phyloP scores from a whole-genome alignment of 2,888 invertebrate species.

The Latheticus oryzae region DNA sequence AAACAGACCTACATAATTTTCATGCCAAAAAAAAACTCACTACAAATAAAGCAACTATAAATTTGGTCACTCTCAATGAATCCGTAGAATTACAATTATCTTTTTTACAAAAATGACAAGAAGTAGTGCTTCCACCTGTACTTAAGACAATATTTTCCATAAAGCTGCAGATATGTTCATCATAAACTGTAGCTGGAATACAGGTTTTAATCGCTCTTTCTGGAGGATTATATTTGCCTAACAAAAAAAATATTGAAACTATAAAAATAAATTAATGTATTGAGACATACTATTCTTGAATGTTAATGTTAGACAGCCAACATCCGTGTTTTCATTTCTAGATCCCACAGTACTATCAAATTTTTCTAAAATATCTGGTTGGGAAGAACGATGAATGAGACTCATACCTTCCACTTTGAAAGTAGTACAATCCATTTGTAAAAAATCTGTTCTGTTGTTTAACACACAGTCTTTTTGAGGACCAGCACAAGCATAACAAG shows the following conservation, averaged over 20 bases:
- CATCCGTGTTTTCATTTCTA: neutral
- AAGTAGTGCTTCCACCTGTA: neutral
- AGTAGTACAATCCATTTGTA: slow-evolving; percentile 14
- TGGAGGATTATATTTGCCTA: neutral
- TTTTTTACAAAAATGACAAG: slow-evolving; percentile 12
- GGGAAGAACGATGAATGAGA: neutral
- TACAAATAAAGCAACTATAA: too few species aligned
- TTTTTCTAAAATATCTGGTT: slow-evolving; percentile 8
- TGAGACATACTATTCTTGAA: slow-evolving; percentile 5
- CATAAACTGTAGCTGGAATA: neutral
- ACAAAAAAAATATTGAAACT: slow-evolving; percentile 2
- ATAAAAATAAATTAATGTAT: neutral
- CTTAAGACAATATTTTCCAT: slow-evolving; percentile 1
- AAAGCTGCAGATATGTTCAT: slow-evolving; percentile 8
- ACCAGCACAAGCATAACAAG: slow-evolving; percentile 21
- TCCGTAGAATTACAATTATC: slow-evolving; percentile 20
- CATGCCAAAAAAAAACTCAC: too few species aligned
- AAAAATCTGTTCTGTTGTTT: slow-evolving; percentile 11
- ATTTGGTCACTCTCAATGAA: too few species aligned
- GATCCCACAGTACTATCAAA: slow-evolving; percentile 10
- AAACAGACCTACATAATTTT: too few species aligned
- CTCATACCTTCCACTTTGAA: slow-evolving; percentile 15
- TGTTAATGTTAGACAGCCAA: slow-evolving; percentile 10
- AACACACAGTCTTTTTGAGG: slow-evolving; percentile 2
- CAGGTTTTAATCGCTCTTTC: slow-evolving; percentile 13